Percentiles rank a stretch among this genome's conserved stretches.
Conservation (phyloP, 2,113 vertebrate species). For the Sinosuthora webbiana region DNA sequence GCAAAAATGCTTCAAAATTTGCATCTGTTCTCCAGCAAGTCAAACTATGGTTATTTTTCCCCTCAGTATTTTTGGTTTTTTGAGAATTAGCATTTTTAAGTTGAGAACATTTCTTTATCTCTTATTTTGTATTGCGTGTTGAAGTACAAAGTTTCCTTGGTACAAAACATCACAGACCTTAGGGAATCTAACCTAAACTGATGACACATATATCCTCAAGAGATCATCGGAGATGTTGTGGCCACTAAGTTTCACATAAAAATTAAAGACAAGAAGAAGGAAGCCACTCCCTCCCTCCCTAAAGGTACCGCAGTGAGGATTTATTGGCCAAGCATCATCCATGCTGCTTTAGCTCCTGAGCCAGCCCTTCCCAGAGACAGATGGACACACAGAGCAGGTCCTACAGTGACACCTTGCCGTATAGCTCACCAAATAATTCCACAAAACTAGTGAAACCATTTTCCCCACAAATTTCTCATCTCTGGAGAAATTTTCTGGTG, state of each 20-base stretch:
- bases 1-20: neutral
- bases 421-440: neutral
- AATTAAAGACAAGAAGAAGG: neutral
- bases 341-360: neutral
- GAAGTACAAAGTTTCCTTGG: neutral
- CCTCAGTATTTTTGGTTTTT: neutral
- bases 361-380: neutral
- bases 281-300: neutral
- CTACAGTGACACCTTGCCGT: neutral
- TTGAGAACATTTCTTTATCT: neutral
- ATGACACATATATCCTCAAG: neutral
- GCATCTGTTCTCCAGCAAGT: constrained; percentile 2
- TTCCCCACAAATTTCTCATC: neutral
- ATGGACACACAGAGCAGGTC: neutral
- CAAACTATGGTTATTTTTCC: neutral
- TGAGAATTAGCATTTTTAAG: neutral
- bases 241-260: neutral
- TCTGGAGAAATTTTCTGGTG: neutral
- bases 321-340: neutral
- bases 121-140: neutral
- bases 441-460: neutral
- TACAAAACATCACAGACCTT: neutral
- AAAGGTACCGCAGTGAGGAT: neutral
- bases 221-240: neutral
- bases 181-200: neutral